Conservation (phyloP, 2,888 invertebrate genomes). For the Lydus trimaculatus region DNA sequence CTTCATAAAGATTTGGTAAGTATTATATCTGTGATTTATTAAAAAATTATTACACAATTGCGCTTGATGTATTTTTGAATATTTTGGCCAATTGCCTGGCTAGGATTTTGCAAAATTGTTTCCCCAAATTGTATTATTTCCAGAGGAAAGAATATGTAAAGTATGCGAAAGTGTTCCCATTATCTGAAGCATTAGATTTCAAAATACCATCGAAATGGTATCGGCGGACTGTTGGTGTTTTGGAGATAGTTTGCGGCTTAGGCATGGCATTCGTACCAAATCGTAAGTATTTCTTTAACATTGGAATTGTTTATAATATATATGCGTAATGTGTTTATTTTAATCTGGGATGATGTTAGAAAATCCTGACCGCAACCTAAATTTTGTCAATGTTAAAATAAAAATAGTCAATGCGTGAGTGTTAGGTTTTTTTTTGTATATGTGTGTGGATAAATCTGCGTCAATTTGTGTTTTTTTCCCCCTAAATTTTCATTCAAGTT, state of each 20-base stretch:
- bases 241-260: slow-evolving; percentile 85
- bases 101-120: slow-evolving; percentile 49
- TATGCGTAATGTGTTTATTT: slow-evolving; percentile 42
- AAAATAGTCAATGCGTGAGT: slow-evolving; percentile 37
- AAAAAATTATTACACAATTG: slow-evolving; percentile 43
- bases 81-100: slow-evolving; percentile 57
- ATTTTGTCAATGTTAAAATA: slow-evolving; percentile 50
- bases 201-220: slow-evolving; percentile 95
- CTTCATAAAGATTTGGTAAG: slow-evolving; percentile 96
- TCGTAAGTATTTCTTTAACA: slow-evolving; percentile 67
- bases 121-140: slow-evolving; percentile 51
- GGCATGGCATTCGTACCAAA: slow-evolving; percentile 84
- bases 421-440: too few species aligned
- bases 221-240: slow-evolving; percentile 80
- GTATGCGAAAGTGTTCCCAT: slow-evolving; percentile 93
- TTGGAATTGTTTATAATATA: not conserved
- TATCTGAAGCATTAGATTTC: slow-evolving; percentile 80
- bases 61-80: slow-evolving; percentile 45
- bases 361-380: slow-evolving; percentile 50
- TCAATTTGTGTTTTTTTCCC: not conserved
- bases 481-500: not conserved
- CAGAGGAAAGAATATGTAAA: slow-evolving; percentile 95
- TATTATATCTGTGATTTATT: slow-evolving; percentile 42
- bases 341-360: slow-evolving; percentile 34
- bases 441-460: not conserved